Percentiles rank a stretch among this genome's conserved stretches.
phyloP scores from a whole-genome alignment of 2,888 invertebrate genomes.

The Gnatocerus cornutus region DNA sequence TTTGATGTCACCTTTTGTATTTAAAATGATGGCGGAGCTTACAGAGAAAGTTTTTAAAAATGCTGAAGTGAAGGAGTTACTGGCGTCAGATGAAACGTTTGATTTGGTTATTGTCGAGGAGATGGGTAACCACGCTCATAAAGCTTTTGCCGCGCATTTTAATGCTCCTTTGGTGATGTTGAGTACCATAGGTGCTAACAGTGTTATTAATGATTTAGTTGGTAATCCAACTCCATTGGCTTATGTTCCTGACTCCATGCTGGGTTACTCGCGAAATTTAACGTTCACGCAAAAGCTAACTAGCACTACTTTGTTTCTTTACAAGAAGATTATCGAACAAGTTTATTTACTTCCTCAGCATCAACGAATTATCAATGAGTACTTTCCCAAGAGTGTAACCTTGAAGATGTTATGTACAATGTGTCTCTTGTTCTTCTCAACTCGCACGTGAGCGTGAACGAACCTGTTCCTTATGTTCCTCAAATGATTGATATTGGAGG shows the following conservation, averaged over 20 bases:
- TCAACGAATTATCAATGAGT: no score
- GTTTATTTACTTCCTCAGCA: no score
- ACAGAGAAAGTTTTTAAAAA: no score
- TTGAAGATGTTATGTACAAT: slow-evolving; percentile 59
- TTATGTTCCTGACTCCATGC: slow-evolving; percentile 71
- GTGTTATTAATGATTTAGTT: slow-evolving; percentile 70
- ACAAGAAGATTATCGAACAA: no score
- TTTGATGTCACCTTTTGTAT: no score
- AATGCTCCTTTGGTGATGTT: slow-evolving; percentile 61
- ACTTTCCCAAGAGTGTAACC: slow-evolving; percentile 58
- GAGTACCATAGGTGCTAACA: slow-evolving; percentile 68
- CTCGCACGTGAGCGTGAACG: slow-evolving; percentile 72
- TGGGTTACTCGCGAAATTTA: slow-evolving; percentile 65
- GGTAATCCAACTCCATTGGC: slow-evolving; percentile 71
- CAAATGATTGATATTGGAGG: slow-evolving; percentile 76
- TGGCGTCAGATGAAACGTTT: slow-evolving; percentile 63
- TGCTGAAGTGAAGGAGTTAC: slow-evolving; percentile 51
- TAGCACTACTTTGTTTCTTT: no score
- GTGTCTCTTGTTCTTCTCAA: slow-evolving; percentile 61
- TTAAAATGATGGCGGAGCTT: no score
- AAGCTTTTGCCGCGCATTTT: slow-evolving; percentile 63
- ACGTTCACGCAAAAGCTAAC: neutral
- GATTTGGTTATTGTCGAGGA: slow-evolving; percentile 67
- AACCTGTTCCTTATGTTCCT: slow-evolving; percentile 72
- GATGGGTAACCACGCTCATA: slow-evolving; percentile 70